Base-by-base conservation (phyloP, 2,797 vertebrate genomes). In the Gobio occitaniae region DNA sequence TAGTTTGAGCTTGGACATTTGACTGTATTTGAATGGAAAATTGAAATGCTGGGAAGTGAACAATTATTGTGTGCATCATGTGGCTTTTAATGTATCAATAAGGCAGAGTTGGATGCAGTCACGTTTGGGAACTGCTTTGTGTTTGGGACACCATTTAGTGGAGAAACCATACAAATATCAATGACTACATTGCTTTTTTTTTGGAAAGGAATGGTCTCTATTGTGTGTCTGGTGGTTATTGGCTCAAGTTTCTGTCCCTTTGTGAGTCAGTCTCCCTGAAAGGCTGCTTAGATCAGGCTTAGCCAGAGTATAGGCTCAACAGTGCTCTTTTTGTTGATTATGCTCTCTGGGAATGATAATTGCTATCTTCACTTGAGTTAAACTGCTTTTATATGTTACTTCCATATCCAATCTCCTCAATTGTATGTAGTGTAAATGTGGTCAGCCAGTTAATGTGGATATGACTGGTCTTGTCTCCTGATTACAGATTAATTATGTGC, bases 221-320 rank as follows among this genome's bases (percentile, higher is more conserved):
- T 91, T 81, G 89, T 92, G 81, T 61, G 88, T 59, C 78, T 50
- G 48, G 44, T 84, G 8, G 61, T 89, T 88, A 87, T 87, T 89
- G 90, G 90, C 87, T 93, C 86, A 88, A 78, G 89, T 92, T 93
- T 90, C 87, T 1, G 84, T 7, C 72, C 68, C 77, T 85, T 83
- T 82, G 82, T 88, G 90, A 93, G 91, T 93, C 92, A 92, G 84
- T 88, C 86, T 88, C 50, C 56, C 90, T 86, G 88, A 90, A 92
- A 93, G 90, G 89, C 93, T 90, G 63, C 90, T 89, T 89, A 92
- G 89, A 91, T 88, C 86, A 90, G 78, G 80, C 56, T 70, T 69
- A 78, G 65, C 70, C 70, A 65, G 25, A 65, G 56, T 65, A 65
- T 50, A 71, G 78, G 48, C 47, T 79, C 75, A 72, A 77, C 75